phyloP scores from a whole-genome alignment of 2,888 invertebrate species.

The Onchidella celtica region DNA sequence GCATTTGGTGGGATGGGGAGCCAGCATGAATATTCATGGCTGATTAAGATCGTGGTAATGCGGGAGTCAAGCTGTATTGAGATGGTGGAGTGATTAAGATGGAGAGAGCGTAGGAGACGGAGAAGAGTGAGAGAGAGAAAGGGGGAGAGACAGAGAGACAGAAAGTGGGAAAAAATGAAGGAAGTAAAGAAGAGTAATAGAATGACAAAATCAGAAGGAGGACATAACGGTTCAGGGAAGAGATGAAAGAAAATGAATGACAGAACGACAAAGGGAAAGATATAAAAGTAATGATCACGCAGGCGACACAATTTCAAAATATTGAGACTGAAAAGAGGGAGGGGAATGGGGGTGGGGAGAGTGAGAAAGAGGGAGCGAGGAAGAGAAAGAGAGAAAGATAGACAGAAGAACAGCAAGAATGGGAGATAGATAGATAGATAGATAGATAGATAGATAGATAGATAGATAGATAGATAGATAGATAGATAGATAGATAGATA shows the following conservation, averaged over 20 bases:
- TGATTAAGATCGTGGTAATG: background rate
- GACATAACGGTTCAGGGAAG: too few species aligned
- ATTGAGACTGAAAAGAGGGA: background rate
- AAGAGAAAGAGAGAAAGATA: constrained; percentile 43
- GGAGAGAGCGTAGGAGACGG: background rate
- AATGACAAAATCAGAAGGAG: background rate
- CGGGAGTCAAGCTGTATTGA: too few species aligned
- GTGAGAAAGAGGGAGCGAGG: background rate
- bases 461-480: background rate
- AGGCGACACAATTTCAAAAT: background rate
- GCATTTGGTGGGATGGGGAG: background rate
- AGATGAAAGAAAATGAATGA: too few species aligned
- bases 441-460: constrained; percentile 21
- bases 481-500: background rate
- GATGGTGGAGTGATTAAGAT: background rate
- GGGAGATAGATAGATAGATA: too few species aligned
- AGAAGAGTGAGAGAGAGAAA: constrained; percentile 8
- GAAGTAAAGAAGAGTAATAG: background rate
- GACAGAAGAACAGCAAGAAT: too few species aligned
- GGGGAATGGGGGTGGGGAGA: background rate
- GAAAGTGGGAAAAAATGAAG: constrained; percentile 9
- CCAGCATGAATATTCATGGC: background rate
- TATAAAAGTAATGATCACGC: background rate
- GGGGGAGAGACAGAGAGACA: constrained; percentile 31
- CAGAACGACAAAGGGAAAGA: too few species aligned